Evolutionary conservation across 1,140 invertebrate species (phyloP).

Genomic region (Drosophila ficusphila): DNA sequence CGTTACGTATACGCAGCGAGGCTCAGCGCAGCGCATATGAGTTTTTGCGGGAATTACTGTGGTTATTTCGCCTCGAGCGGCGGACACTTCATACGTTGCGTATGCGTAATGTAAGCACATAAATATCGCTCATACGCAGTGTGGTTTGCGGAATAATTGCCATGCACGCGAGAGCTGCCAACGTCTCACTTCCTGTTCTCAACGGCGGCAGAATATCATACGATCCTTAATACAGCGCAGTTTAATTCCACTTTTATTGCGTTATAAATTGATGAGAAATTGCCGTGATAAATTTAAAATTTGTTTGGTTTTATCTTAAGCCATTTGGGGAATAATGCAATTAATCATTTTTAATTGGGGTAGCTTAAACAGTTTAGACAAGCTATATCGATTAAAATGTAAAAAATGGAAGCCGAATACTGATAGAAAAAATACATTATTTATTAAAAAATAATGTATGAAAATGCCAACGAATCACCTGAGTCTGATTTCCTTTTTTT

Average conservation of each 20-base stretch:
- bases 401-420: too few relatives aligned
- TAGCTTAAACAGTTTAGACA: too few relatives aligned
- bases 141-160: conserved; percentile 16
- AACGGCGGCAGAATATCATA: not conserved
- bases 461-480: too few relatives aligned
- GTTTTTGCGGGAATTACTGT: conserved; percentile 32
- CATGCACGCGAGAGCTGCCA: not conserved
- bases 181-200: conserved; percentile 7
- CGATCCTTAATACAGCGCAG: not conserved
- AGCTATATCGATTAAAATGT: too few relatives aligned
- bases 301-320: too few relatives aligned
- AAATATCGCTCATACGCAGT: conserved; percentile 40
- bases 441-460: too few relatives aligned
- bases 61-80: conserved; percentile 22
- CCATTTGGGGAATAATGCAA: too few relatives aligned
- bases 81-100: conserved; percentile 23
- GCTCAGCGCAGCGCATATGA: conserved; percentile 53
- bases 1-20: conserved; percentile 63
- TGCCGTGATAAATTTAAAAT: too few relatives aligned
- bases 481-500: too few relatives aligned
- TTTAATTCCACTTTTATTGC: not conserved
- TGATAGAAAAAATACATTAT: too few relatives aligned
- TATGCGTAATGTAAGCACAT: conserved; percentile 32
- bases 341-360: too few relatives aligned
- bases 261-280: too few relatives aligned